These are phyloP conservation scores for Alviniconcha strummeri DNA, from an alignment of 2,888 invertebrate genomes.

Conservation along the genomic window DNA sequence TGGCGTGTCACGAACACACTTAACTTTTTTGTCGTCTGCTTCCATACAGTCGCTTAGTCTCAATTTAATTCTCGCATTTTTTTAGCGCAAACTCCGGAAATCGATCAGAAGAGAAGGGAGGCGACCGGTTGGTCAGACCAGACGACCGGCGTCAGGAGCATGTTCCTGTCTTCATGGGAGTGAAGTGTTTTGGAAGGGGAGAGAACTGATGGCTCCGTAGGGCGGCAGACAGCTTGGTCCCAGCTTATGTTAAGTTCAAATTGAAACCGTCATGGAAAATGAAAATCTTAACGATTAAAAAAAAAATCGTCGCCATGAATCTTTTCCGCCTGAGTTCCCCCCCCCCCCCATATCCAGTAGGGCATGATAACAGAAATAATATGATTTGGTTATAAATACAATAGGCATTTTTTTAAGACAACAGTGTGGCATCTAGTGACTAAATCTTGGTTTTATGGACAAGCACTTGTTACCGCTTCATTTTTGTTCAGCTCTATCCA, in stretches of 20 bases:
- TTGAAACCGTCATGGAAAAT: no score
- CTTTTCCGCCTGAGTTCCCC: neutral
- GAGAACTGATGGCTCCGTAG: neutral
- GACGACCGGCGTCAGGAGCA: conserved; percentile 24
- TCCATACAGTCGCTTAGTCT: conserved; percentile 18
- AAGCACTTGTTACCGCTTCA: no score
- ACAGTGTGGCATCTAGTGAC: no score
- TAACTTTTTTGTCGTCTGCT: conserved; percentile 13
- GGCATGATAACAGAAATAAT: no score
- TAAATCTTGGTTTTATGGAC: no score
- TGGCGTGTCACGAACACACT: neutral
- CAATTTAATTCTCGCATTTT: neutral
- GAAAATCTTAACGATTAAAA: no score
- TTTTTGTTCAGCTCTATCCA: no score
- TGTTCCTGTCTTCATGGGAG: conserved; percentile 17
- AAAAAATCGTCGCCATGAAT: neutral
- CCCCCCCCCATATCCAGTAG: neutral
- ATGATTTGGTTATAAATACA: no score
- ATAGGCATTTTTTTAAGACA: no score
- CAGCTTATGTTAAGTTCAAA: neutral
- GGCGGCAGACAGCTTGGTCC: conserved; percentile 14
- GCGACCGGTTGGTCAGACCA: conserved; percentile 5
- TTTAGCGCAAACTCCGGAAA: conserved; percentile 2
- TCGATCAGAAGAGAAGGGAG: conserved; percentile 6
- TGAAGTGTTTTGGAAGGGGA: neutral